Evolutionary conservation across 30 jellyfish, hydroid and myxozoan genomes (phyloP), one percentile per base, ranked within the genome.

Genomic region (Aurelia aurita complex sp. Pacific): DNA sequence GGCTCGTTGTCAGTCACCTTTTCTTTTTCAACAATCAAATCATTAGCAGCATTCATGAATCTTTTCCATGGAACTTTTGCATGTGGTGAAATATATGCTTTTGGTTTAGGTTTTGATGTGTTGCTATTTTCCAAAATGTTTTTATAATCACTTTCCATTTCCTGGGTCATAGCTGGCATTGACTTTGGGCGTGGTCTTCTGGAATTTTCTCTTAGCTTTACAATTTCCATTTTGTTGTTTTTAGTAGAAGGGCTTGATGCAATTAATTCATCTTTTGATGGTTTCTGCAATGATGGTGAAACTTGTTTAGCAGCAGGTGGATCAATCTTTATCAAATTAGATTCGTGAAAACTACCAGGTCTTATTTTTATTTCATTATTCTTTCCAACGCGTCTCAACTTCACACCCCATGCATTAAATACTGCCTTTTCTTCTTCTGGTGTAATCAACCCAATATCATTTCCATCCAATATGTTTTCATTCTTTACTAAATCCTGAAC

Each of bases 331-430:
- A 13, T 34, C 18, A 29, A 16, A 13, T 29, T 40, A 1, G 57
- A 55, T 18, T 57, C 86, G 4, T 3, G 12, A 33, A 67, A 35
- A 35, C 40, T 67, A 16, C 64, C 18, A 10, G 73, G 36, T 40
- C 43, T 67, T 46, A 18, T 51, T 12, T 57, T 81, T 13, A 34
- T 43, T 42, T 62, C 18, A 2, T 2, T 4, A 50, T 32, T 59
- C 60, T 6, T 77, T 5, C 76, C 74, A 17, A 64, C 61, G 57
- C 78, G 96, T 65, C 90, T 77, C n/a, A 87, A 64, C 46, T 67
- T 79, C 18, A 87, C 96, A 62, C 96, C 96, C 80, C 87, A 87
- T 42, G 96, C 96, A 87, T 70, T 70, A 46, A 78, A 78, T 6
- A 79, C 90, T 32, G 89, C 89, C 67, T 55, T 51, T 67, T 77